Conservation (phyloP, 2,888 invertebrate genomes). For the Nesidiocoris tenuis region DNA sequence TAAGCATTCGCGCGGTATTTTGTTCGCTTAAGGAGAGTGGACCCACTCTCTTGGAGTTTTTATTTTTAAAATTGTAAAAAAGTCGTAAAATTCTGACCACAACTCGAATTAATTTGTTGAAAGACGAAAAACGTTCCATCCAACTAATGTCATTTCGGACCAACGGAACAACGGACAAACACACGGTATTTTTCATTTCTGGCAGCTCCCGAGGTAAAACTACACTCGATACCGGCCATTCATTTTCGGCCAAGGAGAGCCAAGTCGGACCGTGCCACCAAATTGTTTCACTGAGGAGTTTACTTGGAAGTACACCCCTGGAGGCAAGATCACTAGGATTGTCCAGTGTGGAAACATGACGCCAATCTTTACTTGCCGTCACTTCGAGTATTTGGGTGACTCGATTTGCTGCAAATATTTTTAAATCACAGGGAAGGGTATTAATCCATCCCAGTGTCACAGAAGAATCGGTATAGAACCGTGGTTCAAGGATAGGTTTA, state of each 20-base stretch:
- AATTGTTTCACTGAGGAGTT: not conserved
- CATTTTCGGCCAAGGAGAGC: not conserved
- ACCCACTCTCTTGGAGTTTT: not conserved
- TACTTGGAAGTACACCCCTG: slow-evolving; percentile 5
- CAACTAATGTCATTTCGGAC: not conserved
- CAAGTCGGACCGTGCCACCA: slow-evolving; percentile 45
- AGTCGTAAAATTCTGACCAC: not conserved
- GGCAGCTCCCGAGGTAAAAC: not conserved
- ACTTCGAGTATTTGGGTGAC: slow-evolving; percentile 8
- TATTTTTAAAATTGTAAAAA: not conserved
- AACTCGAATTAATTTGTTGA: not conserved
- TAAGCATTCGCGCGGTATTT: not conserved
- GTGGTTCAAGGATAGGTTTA: not conserved
- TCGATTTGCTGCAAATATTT: slow-evolving; percentile 17
- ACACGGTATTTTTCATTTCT: not conserved
- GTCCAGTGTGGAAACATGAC: slow-evolving; percentile 43
- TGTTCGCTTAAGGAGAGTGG: not conserved
- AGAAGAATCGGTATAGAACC: slow-evolving; percentile 10
- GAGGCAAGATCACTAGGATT: slow-evolving; percentile 53
- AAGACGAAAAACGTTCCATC: not conserved
- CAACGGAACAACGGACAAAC: not conserved
- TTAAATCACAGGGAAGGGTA: slow-evolving; percentile 5
- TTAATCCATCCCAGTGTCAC: slow-evolving; percentile 8
- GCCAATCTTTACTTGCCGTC: not conserved
- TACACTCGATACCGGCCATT: not conserved